Evolutionary conservation across 2,888 invertebrate genomes (phyloP).

Genomic region (Syrista parreyssii): DNA sequence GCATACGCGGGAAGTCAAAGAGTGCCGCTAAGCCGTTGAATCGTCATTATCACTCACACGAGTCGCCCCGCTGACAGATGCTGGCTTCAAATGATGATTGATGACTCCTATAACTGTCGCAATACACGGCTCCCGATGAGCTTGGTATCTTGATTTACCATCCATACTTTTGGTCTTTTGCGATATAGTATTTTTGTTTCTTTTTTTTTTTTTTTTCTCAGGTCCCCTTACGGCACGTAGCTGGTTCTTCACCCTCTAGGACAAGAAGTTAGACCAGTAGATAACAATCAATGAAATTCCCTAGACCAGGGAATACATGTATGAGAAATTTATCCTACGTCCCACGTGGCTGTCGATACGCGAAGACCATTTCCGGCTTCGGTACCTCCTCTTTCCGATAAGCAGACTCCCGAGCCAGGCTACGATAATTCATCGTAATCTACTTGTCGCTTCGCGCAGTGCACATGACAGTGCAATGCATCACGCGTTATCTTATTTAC

Average conservation of each 20-base stretch:
- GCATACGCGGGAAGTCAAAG: slow-evolving; percentile 9
- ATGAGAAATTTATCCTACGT: neutral
- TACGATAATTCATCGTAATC: neutral
- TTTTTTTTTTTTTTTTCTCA: neutral
- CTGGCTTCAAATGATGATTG: slow-evolving; percentile 57
- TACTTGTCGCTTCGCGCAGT: neutral
- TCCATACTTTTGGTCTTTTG: slow-evolving; percentile 37
- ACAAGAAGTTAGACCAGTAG: neutral
- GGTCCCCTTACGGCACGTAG: neutral
- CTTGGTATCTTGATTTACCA: slow-evolving; percentile 59
- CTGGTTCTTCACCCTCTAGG: neutral
- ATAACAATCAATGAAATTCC: neutral
- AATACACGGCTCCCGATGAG: slow-evolving; percentile 57
- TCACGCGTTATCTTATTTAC: slow-evolving; percentile 9
- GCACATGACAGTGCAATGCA: neutral
- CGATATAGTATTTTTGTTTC: neutral
- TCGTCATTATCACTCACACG: slow-evolving; percentile 34
- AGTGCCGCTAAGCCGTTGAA: slow-evolving; percentile 24
- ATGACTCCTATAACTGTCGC: slow-evolving; percentile 61
- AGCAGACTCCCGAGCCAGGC: neutral
- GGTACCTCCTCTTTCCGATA: neutral
- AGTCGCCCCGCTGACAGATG: slow-evolving; percentile 53
- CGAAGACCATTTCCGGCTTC: neutral
- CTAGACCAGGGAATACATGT: neutral
- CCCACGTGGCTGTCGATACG: neutral